A percentile compares a stretch with the other conserved stretches of the same genome.
phyloP scores from a whole-genome alignment of 2,797 vertebrate genomes.

The Euthynnus affinis region DNA sequence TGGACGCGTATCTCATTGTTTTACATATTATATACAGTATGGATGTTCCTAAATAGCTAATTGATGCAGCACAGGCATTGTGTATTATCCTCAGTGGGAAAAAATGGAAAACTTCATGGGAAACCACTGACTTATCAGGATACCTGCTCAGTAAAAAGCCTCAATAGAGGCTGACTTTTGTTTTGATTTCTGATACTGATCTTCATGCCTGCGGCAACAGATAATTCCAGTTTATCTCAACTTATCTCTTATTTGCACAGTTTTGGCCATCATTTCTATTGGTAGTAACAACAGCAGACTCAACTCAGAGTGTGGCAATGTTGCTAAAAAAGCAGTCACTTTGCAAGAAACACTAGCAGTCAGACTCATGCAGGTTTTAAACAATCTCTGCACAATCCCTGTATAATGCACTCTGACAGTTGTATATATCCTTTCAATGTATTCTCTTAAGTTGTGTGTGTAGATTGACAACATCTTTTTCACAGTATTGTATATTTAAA shows the following conservation, averaged over 20 bases:
- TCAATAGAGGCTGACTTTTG: neutral
- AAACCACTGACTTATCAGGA: conserved; percentile 7
- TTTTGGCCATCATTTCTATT: neutral
- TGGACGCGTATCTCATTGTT: conserved; percentile 33
- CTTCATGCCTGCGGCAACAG: neutral
- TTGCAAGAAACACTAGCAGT: neutral
- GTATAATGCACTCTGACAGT: too few relatives aligned
- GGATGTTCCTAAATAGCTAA: conserved; percentile 44
- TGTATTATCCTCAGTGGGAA: neutral
- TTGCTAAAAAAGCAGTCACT: neutral
- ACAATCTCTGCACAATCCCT: neutral
- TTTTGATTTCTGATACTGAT: neutral
- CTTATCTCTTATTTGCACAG: neutral
- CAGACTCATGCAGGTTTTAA: neutral
- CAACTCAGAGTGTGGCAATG: neutral
- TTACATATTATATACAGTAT: conserved; percentile 12
- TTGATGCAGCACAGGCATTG: conserved; percentile 21
- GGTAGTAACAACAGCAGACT: neutral
- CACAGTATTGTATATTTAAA: neutral
- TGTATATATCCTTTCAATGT: neutral
- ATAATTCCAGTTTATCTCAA: neutral
- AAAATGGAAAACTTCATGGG: conserved; percentile 34
- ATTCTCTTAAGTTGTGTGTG: neutral
- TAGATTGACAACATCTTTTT: neutral
- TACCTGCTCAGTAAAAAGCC: neutral